Evolutionary conservation across 2,113 vertebrate species (phyloP).

Genomic region (Anser brachyrhynchus): DNA sequence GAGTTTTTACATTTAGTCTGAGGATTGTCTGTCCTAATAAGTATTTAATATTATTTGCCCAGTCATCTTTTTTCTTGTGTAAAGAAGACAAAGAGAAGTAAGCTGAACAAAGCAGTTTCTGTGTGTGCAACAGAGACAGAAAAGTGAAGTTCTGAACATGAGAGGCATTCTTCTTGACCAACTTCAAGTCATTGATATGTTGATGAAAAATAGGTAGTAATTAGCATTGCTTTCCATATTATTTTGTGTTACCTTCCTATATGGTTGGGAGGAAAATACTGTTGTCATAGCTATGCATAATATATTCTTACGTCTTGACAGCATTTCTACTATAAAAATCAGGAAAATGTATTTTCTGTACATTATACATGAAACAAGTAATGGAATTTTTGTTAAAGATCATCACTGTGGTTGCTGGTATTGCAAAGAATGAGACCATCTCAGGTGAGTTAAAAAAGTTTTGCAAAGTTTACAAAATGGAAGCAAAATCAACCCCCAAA

Average conservation of each 20-base stretch:
- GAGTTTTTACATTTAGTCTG: neutral
- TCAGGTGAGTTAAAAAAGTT: neutral
- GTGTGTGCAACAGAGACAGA: neutral
- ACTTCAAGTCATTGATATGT: accelerated
- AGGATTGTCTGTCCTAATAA: neutral
- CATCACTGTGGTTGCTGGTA: neutral
- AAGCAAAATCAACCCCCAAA: neutral
- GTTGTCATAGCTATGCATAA: neutral
- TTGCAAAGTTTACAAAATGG: neutral
- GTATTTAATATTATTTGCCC: neutral
- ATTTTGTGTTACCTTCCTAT: neutral
- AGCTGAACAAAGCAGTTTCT: neutral
- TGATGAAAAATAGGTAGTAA: neutral
- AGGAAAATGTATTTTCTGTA: neutral
- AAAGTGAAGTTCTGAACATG: neutral
- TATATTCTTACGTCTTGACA: neutral
- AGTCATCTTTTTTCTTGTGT: neutral
- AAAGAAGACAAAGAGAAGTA: neutral
- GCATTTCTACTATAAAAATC: neutral
- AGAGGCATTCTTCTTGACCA: neutral
- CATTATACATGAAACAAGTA: neutral
- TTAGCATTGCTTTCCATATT: neutral
- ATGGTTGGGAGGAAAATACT: neutral
- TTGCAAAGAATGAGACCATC: neutral
- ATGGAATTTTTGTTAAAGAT: neutral